phyloP scores from a whole-genome alignment of 2,888 invertebrate genomes.

The Horisme vitalbata region DNA sequence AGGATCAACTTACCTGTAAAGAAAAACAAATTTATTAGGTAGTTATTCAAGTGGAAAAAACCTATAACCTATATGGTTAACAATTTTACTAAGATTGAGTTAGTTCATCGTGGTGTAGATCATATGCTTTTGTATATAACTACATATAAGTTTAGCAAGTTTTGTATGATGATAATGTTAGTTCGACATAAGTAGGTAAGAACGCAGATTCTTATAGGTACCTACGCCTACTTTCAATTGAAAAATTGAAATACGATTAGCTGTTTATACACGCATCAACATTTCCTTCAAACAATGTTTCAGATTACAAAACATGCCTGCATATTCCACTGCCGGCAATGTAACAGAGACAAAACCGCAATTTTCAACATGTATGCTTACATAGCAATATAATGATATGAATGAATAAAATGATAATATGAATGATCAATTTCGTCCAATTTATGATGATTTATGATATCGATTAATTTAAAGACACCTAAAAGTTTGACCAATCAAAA shows the following conservation, averaged over 20 bases:
- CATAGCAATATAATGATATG: too few species aligned
- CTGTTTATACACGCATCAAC: conserved; percentile 54
- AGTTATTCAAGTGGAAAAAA: too few species aligned
- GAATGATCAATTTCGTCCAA: not conserved
- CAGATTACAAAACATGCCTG: conserved; percentile 59
- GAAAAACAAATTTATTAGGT: conserved; percentile 27
- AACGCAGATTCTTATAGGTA: too few species aligned
- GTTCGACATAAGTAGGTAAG: too few species aligned
- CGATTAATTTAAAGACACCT: conserved; percentile 12
- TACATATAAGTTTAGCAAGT: too few species aligned
- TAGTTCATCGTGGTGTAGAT: too few species aligned
- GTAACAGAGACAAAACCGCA: conserved; percentile 24
- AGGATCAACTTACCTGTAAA: conserved; percentile 53
- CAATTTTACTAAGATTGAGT: too few species aligned
- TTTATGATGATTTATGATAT: conserved; percentile 1
- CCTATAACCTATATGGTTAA: too few species aligned
- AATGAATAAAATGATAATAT: too few species aligned
- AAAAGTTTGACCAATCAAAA: not conserved
- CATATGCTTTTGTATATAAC: too few species aligned
- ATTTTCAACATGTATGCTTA: conserved; percentile 8
- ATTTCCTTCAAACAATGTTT: conserved; percentile 63
- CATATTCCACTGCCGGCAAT: conserved; percentile 11
- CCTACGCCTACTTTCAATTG: too few species aligned
- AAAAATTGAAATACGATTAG: conserved; percentile 44
- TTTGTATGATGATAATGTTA: too few species aligned